These are phyloP conservation scores for Dione vanillae DNA, from an alignment of 2,888 invertebrate genomes.

Conservation along the genomic window DNA sequence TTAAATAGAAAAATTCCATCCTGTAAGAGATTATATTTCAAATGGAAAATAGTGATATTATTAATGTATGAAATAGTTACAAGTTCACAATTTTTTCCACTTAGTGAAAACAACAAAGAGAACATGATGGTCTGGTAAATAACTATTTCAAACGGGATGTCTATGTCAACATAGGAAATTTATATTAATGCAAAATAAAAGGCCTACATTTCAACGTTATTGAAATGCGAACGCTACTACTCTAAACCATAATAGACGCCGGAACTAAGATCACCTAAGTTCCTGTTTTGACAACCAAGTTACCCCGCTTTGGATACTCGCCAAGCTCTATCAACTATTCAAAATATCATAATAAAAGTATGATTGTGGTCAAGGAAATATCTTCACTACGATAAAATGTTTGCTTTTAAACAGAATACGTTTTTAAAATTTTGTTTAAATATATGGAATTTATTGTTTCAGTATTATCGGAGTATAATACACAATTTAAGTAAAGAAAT, in stretches of 20 bases:
- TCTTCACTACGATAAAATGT: not conserved
- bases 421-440: too few species aligned
- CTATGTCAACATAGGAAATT: not conserved
- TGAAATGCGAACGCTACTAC: not conserved
- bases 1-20: too few species aligned
- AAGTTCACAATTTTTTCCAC: too few species aligned
- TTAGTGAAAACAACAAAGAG: too few species aligned
- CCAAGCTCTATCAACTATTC: conserved; percentile 49
- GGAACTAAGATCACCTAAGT: conserved; percentile 28
- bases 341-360: conserved; percentile 48
- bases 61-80: too few species aligned
- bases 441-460: too few species aligned
- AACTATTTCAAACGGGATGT: too few species aligned
- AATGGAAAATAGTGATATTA: too few species aligned
- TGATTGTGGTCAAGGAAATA: conserved; percentile 29
- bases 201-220: not conserved
- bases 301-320: conserved; percentile 47
- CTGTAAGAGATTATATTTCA: too few species aligned
- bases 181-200: not conserved
- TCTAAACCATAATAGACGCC: conserved; percentile 19
- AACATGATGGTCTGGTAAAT: too few species aligned
- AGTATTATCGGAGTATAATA: too few species aligned
- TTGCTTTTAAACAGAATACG: not conserved
- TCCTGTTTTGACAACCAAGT: conserved; percentile 45
- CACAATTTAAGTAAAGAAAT: too few species aligned